Evolutionary conservation across 2,888 invertebrate species (phyloP).

Genomic region (Meganola albula): DNA sequence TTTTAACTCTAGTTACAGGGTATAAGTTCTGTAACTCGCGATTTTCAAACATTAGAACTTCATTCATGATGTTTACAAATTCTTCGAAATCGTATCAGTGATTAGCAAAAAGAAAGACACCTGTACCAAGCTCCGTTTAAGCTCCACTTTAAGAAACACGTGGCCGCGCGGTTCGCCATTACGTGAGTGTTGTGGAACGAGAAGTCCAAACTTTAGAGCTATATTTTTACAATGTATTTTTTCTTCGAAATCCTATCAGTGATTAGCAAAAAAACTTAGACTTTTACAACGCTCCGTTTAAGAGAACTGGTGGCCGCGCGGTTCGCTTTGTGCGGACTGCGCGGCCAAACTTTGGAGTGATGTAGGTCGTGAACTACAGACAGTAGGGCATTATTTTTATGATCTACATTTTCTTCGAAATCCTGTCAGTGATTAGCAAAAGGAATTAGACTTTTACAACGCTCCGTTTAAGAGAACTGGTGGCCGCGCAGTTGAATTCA

Average conservation of each 20-base stretch:
- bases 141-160: constrained; percentile 7
- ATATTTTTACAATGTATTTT: constrained; percentile 1
- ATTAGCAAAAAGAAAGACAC: constrained; percentile 8
- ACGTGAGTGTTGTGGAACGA: constrained; percentile 9
- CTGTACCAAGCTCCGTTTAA: constrained; percentile 9
- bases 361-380: constrained; percentile 1
- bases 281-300: constrained; percentile 1
- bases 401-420: constrained; percentile 1
- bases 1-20: background rate
- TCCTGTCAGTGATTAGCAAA: constrained; percentile 1
- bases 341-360: constrained; percentile 1
- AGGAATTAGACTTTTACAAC: constrained; percentile 1
- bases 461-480: too few species aligned
- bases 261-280: constrained; percentile 3
- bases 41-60: background rate
- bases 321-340: constrained; percentile 1
- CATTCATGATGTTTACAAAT: background rate
- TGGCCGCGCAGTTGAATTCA: constrained; percentile 2
- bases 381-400: constrained; percentile 1
- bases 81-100: constrained; percentile 6
- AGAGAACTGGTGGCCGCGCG: constrained; percentile 1
- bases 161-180: constrained; percentile 9
- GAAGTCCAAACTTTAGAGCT: constrained; percentile 8
- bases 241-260: constrained; percentile 3
- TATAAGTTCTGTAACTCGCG: background rate